A percentile compares a stretch with the other conserved stretches of the same genome.
phyloP scores from a whole-genome alignment of 2,113 vertebrate species.

The Acrocephalus arundinaceus region DNA sequence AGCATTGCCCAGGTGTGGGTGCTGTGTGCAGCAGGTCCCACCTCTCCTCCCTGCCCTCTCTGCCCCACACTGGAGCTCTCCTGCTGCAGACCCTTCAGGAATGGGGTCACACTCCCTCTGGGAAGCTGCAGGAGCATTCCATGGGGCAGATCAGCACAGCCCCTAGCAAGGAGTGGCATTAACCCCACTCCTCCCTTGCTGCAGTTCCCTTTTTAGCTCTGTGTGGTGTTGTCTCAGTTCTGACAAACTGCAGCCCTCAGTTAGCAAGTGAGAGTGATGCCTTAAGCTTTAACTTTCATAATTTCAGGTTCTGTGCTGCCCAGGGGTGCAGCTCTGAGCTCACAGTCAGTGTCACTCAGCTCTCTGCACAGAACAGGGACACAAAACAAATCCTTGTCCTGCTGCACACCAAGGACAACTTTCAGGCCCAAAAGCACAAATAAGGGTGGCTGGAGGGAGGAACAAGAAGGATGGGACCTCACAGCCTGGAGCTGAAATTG shows the following conservation, averaged over 20 bases:
- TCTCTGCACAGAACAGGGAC: too few species aligned
- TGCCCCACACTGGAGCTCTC: not conserved
- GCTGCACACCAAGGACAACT: too few species aligned
- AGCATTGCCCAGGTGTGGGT: fast-evolving
- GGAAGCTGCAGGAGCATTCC: not conserved
- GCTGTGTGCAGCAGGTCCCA: not conserved
- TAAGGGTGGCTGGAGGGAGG: too few species aligned
- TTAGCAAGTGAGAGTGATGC: not conserved
- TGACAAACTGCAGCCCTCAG: not conserved
- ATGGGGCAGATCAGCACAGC: not conserved
- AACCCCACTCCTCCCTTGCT: fast-evolving
- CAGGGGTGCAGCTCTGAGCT: too few species aligned
- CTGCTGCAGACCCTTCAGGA: not conserved
- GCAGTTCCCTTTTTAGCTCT: not conserved
- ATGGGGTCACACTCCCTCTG: fast-evolving
- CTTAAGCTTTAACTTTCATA: too few species aligned
- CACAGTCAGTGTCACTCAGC: too few species aligned
- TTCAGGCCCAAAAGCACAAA: too few species aligned
- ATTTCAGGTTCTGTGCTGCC: too few species aligned
- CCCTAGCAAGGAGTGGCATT: fast-evolving
- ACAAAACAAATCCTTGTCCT: too few species aligned
- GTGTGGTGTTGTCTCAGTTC: not conserved
- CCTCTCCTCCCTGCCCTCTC: not conserved
- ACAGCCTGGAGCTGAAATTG: too few species aligned
- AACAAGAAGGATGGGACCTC: too few species aligned